Evolutionary conservation across 2,797 vertebrate genomes (phyloP), one percentile per base, ranked within the genome.

Genomic region (Semotilus atromaculatus): DNA sequence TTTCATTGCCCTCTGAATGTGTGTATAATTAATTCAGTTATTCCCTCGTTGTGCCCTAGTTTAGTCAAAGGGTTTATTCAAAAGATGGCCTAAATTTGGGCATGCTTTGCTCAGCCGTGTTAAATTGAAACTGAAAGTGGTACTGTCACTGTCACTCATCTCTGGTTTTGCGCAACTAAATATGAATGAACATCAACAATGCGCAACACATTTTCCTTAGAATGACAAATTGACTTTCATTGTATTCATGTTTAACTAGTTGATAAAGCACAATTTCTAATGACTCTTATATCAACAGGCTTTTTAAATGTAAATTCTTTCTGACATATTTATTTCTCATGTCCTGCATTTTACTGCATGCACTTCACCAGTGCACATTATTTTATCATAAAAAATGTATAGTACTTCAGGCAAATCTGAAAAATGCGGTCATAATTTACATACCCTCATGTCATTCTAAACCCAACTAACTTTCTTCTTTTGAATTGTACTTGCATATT

Each of bases 21-120:
- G 90, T 94, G 90, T 92, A 94, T 95, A 93, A 94, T 93, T 94
- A 93, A 94, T 94, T 73, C 90, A 92, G 86, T 83, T 29, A 71
- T 88, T 89, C 88, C 87, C 87, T 71, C 5, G 34, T 83, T 86
- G 89, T 93, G 94, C 89, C 92, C 93, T 93, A 93, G 88, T 93
- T 94, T 83, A 84, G 82, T 86, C 79, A 80, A 77, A 88, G 43
- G 51, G 48, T n/a, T 31, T 78, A 68, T 74, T 38, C 38, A 79
- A 64, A 73, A 40, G 31, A 36, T 66, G 43, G 19, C 79, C 81
- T 75, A 45, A 48, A 64, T 85, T 55, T 26, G 31, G 58, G 21
- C 36, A 86, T 43, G 34, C 26, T 36, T 43, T 64, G 13, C 5
- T 34, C n/a, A 82, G 23, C 23, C 3, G 21, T 48, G 80, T 84